Percentiles rank a stretch among this genome's conserved stretches.
phyloP scores from a whole-genome alignment of 2,888 invertebrate genomes.

The Aphidoletes aphidimyza region DNA sequence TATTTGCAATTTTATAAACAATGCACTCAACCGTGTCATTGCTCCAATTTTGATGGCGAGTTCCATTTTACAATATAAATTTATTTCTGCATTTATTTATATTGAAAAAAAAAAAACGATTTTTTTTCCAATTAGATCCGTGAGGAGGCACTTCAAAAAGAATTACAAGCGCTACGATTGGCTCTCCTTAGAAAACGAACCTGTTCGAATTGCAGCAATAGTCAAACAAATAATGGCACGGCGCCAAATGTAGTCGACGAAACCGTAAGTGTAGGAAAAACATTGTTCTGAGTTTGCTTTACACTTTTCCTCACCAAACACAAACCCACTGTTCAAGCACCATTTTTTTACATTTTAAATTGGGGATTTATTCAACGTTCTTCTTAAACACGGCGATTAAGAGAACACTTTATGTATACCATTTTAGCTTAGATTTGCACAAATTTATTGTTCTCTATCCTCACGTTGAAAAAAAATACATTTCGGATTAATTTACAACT shows the following conservation, averaged over 20 bases:
- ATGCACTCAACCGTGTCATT: not conserved
- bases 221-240: conserved; percentile 21
- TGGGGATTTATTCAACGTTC: too few relatives aligned
- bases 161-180: conserved; percentile 80
- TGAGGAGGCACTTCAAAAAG: conserved; percentile 80
- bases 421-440: not conserved
- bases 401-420: not conserved
- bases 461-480: too few relatives aligned
- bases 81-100: conserved; percentile 57
- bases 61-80: too few relatives aligned
- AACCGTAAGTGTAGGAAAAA: conserved; percentile 63
- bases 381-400: not conserved
- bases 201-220: conserved; percentile 60
- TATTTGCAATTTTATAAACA: not conserved
- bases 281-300: not conserved
- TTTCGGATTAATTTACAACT: not conserved
- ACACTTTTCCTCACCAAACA: conserved; percentile 37
- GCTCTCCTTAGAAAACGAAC: conserved; percentile 72
- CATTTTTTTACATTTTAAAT: not conserved
- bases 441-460: too few relatives aligned
- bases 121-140: conserved; percentile 72
- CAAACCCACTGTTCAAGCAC: not conserved
- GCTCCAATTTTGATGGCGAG: too few relatives aligned
- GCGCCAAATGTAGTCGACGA: conserved; percentile 59
- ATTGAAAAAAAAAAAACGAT: too few relatives aligned